Evolutionary conservation across 2,113 vertebrate genomes (phyloP), one percentile per base, ranked within the genome.

Genomic region (Lagopus leucura): DNA sequence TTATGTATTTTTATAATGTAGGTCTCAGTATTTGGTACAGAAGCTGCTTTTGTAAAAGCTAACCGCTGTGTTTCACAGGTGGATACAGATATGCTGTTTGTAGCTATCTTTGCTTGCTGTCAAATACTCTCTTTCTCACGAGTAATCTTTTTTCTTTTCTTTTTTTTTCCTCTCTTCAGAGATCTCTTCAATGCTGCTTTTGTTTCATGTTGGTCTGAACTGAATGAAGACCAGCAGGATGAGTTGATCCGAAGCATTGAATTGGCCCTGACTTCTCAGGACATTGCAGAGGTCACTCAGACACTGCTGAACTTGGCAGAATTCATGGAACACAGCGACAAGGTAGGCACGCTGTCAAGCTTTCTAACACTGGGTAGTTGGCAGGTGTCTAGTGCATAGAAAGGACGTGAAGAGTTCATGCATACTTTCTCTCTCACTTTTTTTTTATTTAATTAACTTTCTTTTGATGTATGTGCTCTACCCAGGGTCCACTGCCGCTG

Each of bases 281-380:
- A 99, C 96, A 99, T 99, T 6, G 99, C 99, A 1, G 99, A 99
- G 92, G 99, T 99, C 97, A 99, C 99, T 3, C 99, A 99, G 95
- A 99, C 99, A 2, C 98, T 99, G 27, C 98, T 99, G 42, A 99
- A 99, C 96, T 95, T 99, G 97, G 99, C 99, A 5, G 99, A 99
- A 89, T 99, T 99, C 97, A 99, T 99, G 99, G 99, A 99, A 81
- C 99, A 99, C 97, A 99, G 99, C 63, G 99, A 99, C 97, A 99
- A 99, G 99, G 99, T 99, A 95, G 85, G 70, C 72, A 38, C 90
- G 75, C 70, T 42, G 20, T 24, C 28, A 28, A 57, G 58, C 27
- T 60, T 21, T 13, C 17, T 27, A 2, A 2, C 19, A 30, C 8
- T 15, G 22, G n/a, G 45, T 40, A 57, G 71, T 15, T 38, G 80